A percentile compares a stretch with the other conserved stretches of the same genome.
These are phyloP conservation scores for Mycalesis mineus DNA, from an alignment of 2,888 invertebrate species.

Conservation along the genomic window DNA sequence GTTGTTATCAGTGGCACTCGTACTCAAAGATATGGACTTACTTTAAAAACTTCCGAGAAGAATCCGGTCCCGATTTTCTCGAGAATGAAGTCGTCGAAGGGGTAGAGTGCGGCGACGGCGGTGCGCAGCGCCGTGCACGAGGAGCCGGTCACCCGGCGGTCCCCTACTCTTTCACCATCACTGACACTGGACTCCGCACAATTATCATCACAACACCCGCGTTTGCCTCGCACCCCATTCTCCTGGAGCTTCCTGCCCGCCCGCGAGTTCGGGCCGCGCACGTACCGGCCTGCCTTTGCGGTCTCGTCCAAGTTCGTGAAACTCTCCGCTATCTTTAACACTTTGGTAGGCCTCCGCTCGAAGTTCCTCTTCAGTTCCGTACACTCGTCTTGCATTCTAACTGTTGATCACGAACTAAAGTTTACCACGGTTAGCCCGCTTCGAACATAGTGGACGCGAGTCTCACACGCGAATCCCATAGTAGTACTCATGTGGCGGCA, in stretches of 20 bases:
- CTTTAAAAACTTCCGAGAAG: constrained; percentile 99
- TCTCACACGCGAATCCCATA: constrained; percentile 46
- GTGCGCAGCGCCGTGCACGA: constrained; percentile 94
- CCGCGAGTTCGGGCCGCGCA: constrained; percentile 67
- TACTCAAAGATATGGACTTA: constrained; percentile 66
- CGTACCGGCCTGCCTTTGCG: constrained; percentile 67
- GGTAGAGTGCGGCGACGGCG: constrained; percentile 93
- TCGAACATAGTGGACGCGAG: constrained; percentile 69
- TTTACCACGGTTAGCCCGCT: constrained; percentile 53
- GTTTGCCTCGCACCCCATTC: constrained; percentile 54
- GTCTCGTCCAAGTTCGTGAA: constrained; percentile 74
- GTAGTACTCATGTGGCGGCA: constrained; percentile 56
- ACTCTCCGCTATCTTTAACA: constrained; percentile 75
- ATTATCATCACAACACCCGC: constrained; percentile 64
- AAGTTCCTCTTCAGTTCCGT: constrained; percentile 62
- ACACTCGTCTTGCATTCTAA: constrained; percentile 75
- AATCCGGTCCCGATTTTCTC: constrained; percentile 97
- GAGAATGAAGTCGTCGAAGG: constrained; percentile 94
- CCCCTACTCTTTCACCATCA: constrained; percentile 70
- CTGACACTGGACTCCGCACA: constrained; percentile 74
- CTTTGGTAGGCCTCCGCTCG: constrained; percentile 72
- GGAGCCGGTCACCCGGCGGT: constrained; percentile 67
- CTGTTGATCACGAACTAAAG: constrained; percentile 46
- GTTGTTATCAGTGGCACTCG: too few relatives aligned
- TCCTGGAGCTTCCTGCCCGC: constrained; percentile 57